Evolutionary conservation across 1,140 invertebrate species (phyloP).

Genomic region (Drosophila sechellia): DNA sequence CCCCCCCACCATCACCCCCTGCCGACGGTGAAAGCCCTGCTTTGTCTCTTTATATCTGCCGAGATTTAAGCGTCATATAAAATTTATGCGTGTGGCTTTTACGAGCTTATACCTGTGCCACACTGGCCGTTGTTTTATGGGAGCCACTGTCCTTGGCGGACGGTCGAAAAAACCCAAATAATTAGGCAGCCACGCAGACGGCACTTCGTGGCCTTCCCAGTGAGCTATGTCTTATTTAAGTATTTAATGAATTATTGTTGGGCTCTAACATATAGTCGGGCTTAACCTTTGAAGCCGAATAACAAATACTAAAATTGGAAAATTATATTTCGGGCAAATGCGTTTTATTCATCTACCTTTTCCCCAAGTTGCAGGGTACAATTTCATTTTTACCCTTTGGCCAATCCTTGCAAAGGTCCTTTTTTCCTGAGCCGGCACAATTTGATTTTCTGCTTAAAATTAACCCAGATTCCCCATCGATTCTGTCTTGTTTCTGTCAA

Average conservation of each 20-base stretch:
- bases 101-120: conserved; percentile 39
- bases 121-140: conserved; percentile 48
- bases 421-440: conserved; percentile 1
- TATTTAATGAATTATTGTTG: conserved; percentile 18
- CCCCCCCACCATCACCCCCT: too few species aligned
- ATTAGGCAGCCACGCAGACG: conserved; percentile 29
- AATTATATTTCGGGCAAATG: background rate
- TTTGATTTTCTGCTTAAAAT: conserved; percentile 21
- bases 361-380: too few species aligned
- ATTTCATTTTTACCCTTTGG: background rate
- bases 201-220: conserved; percentile 9
- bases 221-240: conserved; percentile 31
- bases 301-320: background rate
- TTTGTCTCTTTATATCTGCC: conserved; percentile 55
- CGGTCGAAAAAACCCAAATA: conserved; percentile 32
- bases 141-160: conserved; percentile 29
- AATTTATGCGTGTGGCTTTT: conserved; percentile 77
- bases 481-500: conserved; percentile 25
- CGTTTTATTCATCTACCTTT: background rate
- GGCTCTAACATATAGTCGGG: background rate
- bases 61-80: conserved; percentile 80
- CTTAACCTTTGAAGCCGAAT: background rate
- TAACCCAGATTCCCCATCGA: conserved; percentile 30
- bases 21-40: conserved; percentile 1
- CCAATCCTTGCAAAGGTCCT: background rate